Base-by-base conservation (phyloP, 2,797 vertebrate species). In the Galago senegalensis region DNA sequence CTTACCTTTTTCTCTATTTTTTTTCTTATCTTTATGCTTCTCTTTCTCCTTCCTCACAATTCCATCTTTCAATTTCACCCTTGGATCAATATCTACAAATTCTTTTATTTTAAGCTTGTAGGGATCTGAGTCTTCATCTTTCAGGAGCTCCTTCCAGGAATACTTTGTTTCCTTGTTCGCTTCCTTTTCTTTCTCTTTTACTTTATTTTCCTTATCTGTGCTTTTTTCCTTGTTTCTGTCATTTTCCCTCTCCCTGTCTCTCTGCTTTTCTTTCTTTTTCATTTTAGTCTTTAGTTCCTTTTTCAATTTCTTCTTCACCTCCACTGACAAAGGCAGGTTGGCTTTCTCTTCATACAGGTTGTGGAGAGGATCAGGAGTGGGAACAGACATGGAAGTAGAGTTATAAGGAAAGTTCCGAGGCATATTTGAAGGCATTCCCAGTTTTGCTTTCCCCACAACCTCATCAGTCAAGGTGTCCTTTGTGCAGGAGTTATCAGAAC, bases 381-480 rank as follows among this genome's bases (percentile, higher is more conserved):
- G 99, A 0, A 99, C 99, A 4, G 99, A 99, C 58, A 99, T 99
- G 0, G 99, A 99, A 27, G 99, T 99, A 2, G 99, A 99, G 70
- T 99, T 97, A 21, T 99, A 99, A 11, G 98, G 93, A 60, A 98
- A 98, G 95, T 25, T 95, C 83, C 87, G 69, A 43, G 97, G 99
- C 92, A 94, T 96, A 97, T 12, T 98, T 87, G 98, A 88, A 23
- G 99, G 98, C 13, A 99, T 98, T 27, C 99, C 99, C 98, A 99
- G 98, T 96, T 99, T 99, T 79, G 99, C 99, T 93, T 99, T 99
- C 73, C 99, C 98, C 89, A 99, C 99, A 58, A 99, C 99, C 97
- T 99, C 99, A 69, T 99, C 99, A 89, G 99, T 99, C 0, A 99
- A 99, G 97, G 99, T 99, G 63, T 99, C 99, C 99, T 99, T 99